Evolutionary conservation across 1,140 invertebrate genomes (phyloP).

Genomic region (Papilio polytes): DNA sequence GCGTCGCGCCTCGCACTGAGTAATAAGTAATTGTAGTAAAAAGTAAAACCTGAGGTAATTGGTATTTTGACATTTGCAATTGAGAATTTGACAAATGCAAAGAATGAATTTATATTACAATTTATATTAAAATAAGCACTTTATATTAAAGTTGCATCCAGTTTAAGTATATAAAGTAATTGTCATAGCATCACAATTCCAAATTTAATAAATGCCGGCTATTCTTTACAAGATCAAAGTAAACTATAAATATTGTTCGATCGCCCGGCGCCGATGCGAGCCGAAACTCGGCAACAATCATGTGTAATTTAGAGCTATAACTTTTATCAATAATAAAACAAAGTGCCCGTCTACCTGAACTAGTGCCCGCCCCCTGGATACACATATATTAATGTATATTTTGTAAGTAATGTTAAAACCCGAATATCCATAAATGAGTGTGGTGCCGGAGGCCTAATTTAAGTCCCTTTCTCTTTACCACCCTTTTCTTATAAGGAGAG

Average conservation of each 20-base stretch:
- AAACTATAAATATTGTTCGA: slow-evolving; percentile 62
- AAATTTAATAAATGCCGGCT: not conserved
- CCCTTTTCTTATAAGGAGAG: too few species aligned
- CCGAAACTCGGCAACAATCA: slow-evolving; percentile 64
- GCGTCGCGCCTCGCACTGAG: too few species aligned
- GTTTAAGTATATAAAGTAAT: not conserved
- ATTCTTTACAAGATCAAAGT: slow-evolving; percentile 43
- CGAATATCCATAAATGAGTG: too few species aligned
- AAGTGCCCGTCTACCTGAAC: slow-evolving; percentile 66
- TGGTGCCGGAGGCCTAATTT: too few species aligned
- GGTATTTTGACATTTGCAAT: too few species aligned
- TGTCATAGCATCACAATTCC: not conserved
- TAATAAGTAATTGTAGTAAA: too few species aligned
- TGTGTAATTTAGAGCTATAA: slow-evolving; percentile 79
- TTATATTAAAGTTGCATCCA: not conserved
- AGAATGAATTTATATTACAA: too few species aligned
- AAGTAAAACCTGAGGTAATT: too few species aligned
- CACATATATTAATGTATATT: slow-evolving; percentile 42
- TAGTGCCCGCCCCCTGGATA: slow-evolving; percentile 49
- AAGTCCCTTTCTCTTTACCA: too few species aligned
- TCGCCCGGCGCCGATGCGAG: slow-evolving; percentile 47
- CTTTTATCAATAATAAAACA: slow-evolving; percentile 79
- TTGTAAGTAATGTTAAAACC: not conserved
- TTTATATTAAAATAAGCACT: too few species aligned
- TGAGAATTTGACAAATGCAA: too few species aligned